Evolutionary conservation across 2,113 vertebrate genomes (phyloP).

Genomic region (Calidris pygmaea): DNA sequence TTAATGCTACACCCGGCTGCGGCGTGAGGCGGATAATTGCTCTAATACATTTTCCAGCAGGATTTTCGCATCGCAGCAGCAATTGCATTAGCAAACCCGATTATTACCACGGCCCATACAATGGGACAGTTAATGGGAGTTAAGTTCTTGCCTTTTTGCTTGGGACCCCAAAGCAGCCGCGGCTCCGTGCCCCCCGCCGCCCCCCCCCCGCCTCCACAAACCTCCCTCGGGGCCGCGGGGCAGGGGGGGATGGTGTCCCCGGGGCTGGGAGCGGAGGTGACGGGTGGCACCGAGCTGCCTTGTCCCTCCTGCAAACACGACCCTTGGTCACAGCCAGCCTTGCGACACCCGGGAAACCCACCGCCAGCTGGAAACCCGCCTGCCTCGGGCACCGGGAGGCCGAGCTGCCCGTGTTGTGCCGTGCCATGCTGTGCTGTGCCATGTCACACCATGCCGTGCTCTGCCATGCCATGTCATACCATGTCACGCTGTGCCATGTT

Average conservation of each 20-base stretch:
- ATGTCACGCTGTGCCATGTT: not conserved
- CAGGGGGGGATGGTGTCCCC: not conserved
- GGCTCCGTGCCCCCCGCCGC: fast-evolving
- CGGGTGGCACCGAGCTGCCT: not conserved
- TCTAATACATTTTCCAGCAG: conserved; percentile 70
- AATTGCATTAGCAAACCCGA: conserved; percentile 62
- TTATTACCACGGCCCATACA: conserved; percentile 45
- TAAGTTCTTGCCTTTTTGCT: not conserved
- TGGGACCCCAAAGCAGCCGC: not conserved
- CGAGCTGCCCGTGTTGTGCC: not conserved
- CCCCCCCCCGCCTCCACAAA: not conserved
- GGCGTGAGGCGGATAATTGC: conserved; percentile 65
- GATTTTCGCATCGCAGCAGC: conserved; percentile 54
- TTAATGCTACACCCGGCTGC: conserved; percentile 64
- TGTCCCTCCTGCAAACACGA: not conserved
- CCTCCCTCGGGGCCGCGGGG: not conserved
- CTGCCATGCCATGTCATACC: no score
- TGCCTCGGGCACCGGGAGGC: not conserved
- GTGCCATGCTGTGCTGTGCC: no score
- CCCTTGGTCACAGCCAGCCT: not conserved
- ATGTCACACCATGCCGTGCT: no score
- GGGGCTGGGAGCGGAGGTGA: not conserved
- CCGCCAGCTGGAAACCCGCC: not conserved
- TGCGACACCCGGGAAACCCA: not conserved
- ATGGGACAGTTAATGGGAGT: conserved; percentile 19